phyloP scores from a whole-genome alignment of 1,140 invertebrate species.

The Cyclina sinensis region DNA sequence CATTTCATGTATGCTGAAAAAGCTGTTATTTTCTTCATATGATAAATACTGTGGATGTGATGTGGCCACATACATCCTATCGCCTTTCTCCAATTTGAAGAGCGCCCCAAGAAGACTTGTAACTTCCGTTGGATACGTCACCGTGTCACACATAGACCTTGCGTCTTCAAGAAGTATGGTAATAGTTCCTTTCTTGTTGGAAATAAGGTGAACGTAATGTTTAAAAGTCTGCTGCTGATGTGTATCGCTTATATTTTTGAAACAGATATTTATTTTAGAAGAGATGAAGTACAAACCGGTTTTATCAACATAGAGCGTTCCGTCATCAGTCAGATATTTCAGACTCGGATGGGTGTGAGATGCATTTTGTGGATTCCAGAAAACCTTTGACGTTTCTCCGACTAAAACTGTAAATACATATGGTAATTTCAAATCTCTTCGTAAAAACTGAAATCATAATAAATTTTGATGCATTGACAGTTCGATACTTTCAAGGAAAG shows the following conservation, averaged over 20 bases:
- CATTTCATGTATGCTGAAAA: neutral
- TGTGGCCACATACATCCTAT: neutral
- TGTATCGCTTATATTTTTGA: neutral
- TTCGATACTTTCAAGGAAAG: too few relatives aligned
- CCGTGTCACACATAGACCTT: neutral
- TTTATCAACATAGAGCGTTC: neutral
- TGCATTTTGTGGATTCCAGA: neutral
- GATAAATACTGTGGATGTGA: neutral
- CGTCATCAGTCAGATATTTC: neutral
- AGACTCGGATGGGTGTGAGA: neutral
- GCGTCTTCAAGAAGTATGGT: neutral
- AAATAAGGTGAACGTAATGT: neutral
- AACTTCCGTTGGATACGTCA: neutral
- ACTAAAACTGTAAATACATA: too few relatives aligned
- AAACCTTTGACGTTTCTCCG: neutral
- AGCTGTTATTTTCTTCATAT: neutral
- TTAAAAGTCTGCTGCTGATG: neutral
- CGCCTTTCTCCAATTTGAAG: neutral
- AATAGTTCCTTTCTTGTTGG: neutral
- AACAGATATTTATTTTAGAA: neutral
- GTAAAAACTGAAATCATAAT: too few relatives aligned
- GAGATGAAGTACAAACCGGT: neutral
- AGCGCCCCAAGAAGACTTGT: neutral
- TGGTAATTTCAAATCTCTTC: too few relatives aligned
- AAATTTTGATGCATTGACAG: too few relatives aligned